Conservation (phyloP, 2,113 vertebrate species). For the Dasyurus viverrinus region DNA sequence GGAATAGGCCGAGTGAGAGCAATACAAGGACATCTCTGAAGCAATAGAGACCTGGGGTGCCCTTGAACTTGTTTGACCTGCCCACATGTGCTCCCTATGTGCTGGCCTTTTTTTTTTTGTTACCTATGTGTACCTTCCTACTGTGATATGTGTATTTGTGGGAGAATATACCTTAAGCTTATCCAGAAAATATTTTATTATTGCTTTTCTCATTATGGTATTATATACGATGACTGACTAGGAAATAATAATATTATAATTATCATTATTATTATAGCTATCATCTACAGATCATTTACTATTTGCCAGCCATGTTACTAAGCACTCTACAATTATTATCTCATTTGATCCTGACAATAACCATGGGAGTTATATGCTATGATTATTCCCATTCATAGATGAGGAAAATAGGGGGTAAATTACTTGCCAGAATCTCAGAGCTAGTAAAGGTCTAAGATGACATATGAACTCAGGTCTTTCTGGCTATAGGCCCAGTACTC, state of each 20-base stretch:
- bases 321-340: neutral
- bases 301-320: neutral
- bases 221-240: neutral
- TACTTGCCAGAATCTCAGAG: neutral
- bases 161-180: neutral
- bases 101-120: neutral
- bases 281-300: neutral
- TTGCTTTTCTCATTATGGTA: neutral
- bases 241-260: too few species aligned
- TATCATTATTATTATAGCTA: neutral
- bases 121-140: neutral
- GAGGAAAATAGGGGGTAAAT: neutral
- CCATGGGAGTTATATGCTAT: neutral
- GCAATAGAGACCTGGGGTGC: neutral
- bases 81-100: neutral
- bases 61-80: neutral
- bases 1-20: neutral
- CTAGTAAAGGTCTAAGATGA: neutral
- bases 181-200: neutral
- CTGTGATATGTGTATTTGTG: neutral
- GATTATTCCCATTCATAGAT: neutral
- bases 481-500: neutral
- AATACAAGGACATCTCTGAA: neutral
- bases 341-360: neutral
- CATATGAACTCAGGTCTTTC: neutral